These are phyloP conservation scores for Lithosia quadra DNA, from an alignment of 2,888 invertebrate genomes.

Conservation along the genomic window DNA sequence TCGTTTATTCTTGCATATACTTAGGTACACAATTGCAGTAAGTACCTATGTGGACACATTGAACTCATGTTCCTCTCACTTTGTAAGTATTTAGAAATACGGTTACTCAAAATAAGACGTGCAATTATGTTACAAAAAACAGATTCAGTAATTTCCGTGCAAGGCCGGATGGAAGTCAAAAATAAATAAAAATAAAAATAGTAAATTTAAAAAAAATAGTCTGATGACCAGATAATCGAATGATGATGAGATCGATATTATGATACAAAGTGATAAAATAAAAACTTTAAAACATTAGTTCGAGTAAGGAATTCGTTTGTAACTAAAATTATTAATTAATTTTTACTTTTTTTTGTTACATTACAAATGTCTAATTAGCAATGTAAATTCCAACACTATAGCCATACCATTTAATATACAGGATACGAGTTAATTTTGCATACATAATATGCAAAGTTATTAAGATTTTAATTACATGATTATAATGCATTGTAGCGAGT, in stretches of 20 bases:
- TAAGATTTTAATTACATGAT: slow-evolving; percentile 35
- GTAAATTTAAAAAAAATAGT: too few relatives aligned
- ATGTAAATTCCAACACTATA: slow-evolving; percentile 36
- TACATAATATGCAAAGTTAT: slow-evolving; percentile 28
- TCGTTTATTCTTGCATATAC: not conserved
- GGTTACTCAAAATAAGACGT: not conserved
- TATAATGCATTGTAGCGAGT: slow-evolving; percentile 23
- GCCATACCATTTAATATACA: slow-evolving; percentile 24
- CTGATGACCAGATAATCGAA: too few relatives aligned
- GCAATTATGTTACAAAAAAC: not conserved
- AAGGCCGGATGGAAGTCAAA: too few relatives aligned
- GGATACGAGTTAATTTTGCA: slow-evolving; percentile 39
- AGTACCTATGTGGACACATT: not conserved
- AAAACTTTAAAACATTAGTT: too few relatives aligned
- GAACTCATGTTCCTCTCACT: not conserved
- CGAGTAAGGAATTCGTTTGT: too few relatives aligned
- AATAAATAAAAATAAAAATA: too few relatives aligned
- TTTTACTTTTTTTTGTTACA: slow-evolving; percentile 8
- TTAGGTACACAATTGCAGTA: not conserved
- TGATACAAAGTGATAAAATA: too few relatives aligned
- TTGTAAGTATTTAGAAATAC: not conserved
- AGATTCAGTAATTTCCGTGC: too few relatives aligned
- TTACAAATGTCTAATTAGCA: slow-evolving; percentile 26
- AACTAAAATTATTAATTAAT: not conserved
- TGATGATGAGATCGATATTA: too few relatives aligned